Evolutionary conservation across 2,888 invertebrate species (phyloP).

Genomic region (Monoplex corrugatus): DNA sequence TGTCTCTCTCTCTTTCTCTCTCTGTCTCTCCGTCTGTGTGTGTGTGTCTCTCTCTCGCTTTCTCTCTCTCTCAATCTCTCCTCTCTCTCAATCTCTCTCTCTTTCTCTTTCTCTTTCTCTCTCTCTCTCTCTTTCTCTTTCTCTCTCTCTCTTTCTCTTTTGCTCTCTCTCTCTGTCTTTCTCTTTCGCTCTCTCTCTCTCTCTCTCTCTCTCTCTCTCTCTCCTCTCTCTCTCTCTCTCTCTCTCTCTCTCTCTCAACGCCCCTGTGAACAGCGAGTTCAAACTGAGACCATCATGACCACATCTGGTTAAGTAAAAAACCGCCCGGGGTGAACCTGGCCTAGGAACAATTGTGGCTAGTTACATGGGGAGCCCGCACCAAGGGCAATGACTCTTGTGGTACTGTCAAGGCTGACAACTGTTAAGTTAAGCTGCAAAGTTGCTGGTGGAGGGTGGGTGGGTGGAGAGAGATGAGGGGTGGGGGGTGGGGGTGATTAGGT

Average conservation of each 20-base stretch:
- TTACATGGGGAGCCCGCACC: too few relatives aligned
- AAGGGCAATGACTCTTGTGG: too few relatives aligned
- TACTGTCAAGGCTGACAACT: too few relatives aligned
- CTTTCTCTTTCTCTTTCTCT: not conserved
- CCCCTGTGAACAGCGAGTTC: too few relatives aligned
- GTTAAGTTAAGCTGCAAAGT: too few relatives aligned
- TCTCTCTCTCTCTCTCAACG: not conserved
- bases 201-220: not conserved
- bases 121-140: not conserved
- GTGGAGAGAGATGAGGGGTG: too few relatives aligned
- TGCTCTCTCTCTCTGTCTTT: not conserved
- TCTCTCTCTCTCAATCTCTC: constrained; percentile 34
- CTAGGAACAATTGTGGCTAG: too few relatives aligned
- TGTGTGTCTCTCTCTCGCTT: constrained; percentile 27
- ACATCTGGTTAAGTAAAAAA: too few relatives aligned
- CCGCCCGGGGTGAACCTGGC: too few relatives aligned
- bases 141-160: not conserved
- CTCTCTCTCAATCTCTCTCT: not conserved
- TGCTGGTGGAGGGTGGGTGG: too few relatives aligned
- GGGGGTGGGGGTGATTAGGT: too few relatives aligned
- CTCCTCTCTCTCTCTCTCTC: not conserved
- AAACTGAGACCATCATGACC: too few relatives aligned
- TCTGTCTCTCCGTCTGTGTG: not conserved
- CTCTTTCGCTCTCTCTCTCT: not conserved
- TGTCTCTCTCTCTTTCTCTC: constrained; percentile 11